phyloP scores from a whole-genome alignment of 2,797 vertebrate species.

The Peromyscus nudipes region DNA sequence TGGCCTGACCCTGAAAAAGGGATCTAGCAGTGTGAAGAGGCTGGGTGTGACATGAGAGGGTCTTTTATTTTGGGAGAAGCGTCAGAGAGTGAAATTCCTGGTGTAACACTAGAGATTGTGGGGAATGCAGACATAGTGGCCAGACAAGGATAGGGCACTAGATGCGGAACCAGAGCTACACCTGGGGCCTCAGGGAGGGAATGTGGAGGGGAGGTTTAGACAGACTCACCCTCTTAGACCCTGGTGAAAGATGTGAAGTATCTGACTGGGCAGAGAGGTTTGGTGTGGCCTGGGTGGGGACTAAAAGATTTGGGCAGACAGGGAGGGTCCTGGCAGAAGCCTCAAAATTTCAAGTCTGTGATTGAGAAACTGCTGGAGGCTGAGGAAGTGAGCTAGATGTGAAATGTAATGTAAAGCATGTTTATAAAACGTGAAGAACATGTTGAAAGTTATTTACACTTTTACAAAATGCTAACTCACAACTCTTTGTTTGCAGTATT shows the following conservation, averaged over 20 bases:
- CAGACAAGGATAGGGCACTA: not conserved
- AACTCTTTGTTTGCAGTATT: not conserved
- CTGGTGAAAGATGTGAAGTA: not conserved
- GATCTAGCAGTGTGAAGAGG: not conserved
- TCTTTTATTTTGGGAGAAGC: too few relatives aligned
- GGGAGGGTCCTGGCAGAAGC: not conserved
- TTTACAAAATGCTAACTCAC: not conserved
- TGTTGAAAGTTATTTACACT: not conserved
- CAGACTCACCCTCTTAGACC: not conserved
- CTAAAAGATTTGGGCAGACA: not conserved
- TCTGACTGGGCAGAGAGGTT: not conserved
- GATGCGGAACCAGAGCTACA: not conserved
- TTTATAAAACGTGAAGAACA: not conserved
- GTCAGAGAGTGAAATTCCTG: not conserved
- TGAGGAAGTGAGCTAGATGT: not conserved
- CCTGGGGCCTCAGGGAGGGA: accelerated
- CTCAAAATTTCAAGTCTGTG: not conserved
- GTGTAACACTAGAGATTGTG: not conserved
- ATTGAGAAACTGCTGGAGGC: not conserved
- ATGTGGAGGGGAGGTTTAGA: not conserved
- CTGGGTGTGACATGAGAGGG: too few relatives aligned
- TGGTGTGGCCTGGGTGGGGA: not conserved
- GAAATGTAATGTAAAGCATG: not conserved
- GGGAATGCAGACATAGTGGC: accelerated
- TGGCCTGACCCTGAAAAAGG: too few relatives aligned